These are phyloP conservation scores for Cyanocitta stelleri DNA, from an alignment of 2,113 vertebrate genomes.

Conservation along the genomic window DNA sequence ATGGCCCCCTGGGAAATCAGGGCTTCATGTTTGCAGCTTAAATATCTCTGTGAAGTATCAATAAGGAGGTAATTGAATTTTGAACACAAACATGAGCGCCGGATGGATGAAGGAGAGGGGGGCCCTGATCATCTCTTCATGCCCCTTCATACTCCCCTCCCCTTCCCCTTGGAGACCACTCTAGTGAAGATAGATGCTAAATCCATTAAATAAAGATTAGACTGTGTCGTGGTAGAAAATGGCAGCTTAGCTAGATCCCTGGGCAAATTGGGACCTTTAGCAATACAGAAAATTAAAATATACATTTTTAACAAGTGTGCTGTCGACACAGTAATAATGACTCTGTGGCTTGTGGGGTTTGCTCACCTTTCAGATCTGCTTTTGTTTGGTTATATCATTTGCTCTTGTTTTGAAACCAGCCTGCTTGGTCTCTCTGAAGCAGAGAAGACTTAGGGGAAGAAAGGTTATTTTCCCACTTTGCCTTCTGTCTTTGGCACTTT, in stretches of 20 bases:
- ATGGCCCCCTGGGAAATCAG: slow-evolving; percentile 98
- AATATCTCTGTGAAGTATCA: slow-evolving; percentile 99
- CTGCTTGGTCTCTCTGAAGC: slow-evolving; percentile 54
- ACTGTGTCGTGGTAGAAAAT: slow-evolving; percentile 85
- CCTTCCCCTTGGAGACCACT: slow-evolving; percentile 81
- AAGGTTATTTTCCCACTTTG: neutral
- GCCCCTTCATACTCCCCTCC: slow-evolving; percentile 76
- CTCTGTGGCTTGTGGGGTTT: slow-evolving; percentile 61
- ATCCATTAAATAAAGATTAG: slow-evolving; percentile 99
- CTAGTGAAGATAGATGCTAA: slow-evolving; percentile 97
- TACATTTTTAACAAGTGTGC: slow-evolving; percentile 83
- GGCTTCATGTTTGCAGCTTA: slow-evolving; percentile 99
- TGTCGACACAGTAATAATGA: slow-evolving; percentile 65
- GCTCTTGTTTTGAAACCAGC: slow-evolving; percentile 63
- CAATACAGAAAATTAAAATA: slow-evolving; percentile 84
- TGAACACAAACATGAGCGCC: slow-evolving; percentile 99
- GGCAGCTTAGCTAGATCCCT: slow-evolving; percentile 82
- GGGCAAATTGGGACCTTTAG: slow-evolving; percentile 76
- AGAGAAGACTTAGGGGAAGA: slow-evolving; percentile 33
- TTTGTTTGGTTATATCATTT: slow-evolving; percentile 70
- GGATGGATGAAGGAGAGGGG: slow-evolving; percentile 84
- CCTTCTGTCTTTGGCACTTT: slow-evolving; percentile 38
- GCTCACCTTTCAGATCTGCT: slow-evolving; percentile 66
- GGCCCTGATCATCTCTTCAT: slow-evolving; percentile 81
- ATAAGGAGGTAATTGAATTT: slow-evolving; percentile 99